Base-by-base conservation (phyloP, 2,888 invertebrate species). In the Lasioglossum malachurum region DNA sequence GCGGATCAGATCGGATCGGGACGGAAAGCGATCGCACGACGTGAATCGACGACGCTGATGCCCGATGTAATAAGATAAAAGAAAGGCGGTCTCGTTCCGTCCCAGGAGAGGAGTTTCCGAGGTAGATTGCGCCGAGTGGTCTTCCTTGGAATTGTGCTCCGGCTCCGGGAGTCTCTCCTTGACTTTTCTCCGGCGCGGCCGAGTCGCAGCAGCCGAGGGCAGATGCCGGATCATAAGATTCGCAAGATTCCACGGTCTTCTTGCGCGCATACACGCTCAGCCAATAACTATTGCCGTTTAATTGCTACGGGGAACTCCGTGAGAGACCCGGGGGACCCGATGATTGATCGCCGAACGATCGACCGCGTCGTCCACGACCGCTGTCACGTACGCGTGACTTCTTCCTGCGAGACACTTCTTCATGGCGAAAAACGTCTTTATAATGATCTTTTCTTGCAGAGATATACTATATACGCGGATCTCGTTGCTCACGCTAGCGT, bases 41-140 rank as follows among this genome's bases (percentile, higher is more conserved):
- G 27, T 27, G 60, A 60, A 27, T 60, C 19, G 35, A 44, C 44
- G 73, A 64, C 53, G 72, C 60, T 60, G 80, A 78, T 78, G 78
- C 75, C 46, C 76, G 60, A 31, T n/a, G 80, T 86, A 80, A 86
- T 80, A 86, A 83, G 86, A 83, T 86, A 83, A 86, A 81, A 81
- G 83, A 73, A 78, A 46, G 75, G 44, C 74, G 76, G 78, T 78
- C 80, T 44, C 76, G 44, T 76, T 78, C 57, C 75, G 75, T 85
- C 69, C 82, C 79, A 69, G 74, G 84, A 82, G 84, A 75, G 71
- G 75, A 82, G 84, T 80, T 75, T 75, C 82, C 84, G 75, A 75
- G 90, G 91, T 90, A 92, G 93, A 93, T 93, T 93, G 92, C 92
- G 89, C 89, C 92, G 92, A 93, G 93, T 93, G 91, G 93, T 84